Evolutionary conservation across 2,888 invertebrate species (phyloP).

Genomic region (Spodoptera exigua): DNA sequence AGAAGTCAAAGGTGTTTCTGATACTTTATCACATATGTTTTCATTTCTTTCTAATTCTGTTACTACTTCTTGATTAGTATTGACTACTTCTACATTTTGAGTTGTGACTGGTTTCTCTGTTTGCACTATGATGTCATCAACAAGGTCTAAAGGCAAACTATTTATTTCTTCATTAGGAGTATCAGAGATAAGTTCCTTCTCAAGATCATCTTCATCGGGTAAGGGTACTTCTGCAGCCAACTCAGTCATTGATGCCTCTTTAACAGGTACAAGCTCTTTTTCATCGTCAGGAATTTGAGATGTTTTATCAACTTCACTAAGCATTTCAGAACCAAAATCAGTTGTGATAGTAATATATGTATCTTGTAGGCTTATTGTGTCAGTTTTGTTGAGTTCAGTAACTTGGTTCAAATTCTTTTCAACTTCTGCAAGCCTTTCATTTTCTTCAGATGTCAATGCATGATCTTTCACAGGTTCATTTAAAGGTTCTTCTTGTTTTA

Average conservation of each 20-base stretch:
- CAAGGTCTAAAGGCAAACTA: constrained; percentile 35
- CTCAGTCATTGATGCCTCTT: constrained; percentile 38
- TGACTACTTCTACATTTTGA: no score
- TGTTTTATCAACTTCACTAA: constrained; percentile 22
- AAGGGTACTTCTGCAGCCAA: constrained; percentile 67
- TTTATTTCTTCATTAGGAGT: constrained; percentile 4
- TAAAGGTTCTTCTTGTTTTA: constrained; percentile 10
- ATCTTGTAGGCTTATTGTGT: neutral
- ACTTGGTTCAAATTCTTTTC: neutral
- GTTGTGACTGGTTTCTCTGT: constrained; percentile 13
- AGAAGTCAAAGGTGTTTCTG: neutral
- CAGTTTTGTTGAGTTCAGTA: constrained; percentile 7
- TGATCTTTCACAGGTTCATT: constrained; percentile 11
- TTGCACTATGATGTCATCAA: constrained; percentile 28
- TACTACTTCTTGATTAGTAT: constrained; percentile 15
- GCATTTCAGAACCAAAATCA: constrained; percentile 6
- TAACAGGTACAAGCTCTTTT: constrained; percentile 10
- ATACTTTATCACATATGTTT: constrained; percentile 1
- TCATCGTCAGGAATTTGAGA: constrained; percentile 16
- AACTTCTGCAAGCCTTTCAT: neutral
- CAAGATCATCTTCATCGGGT: constrained; percentile 73
- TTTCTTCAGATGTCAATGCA: neutral
- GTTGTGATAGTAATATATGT: constrained; percentile 4
- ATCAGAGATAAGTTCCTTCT: constrained; percentile 49
- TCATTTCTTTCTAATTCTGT: constrained; percentile 8